Evolutionary conservation across 2,888 invertebrate genomes (phyloP).

Genomic region (Pollenia labialis): DNA sequence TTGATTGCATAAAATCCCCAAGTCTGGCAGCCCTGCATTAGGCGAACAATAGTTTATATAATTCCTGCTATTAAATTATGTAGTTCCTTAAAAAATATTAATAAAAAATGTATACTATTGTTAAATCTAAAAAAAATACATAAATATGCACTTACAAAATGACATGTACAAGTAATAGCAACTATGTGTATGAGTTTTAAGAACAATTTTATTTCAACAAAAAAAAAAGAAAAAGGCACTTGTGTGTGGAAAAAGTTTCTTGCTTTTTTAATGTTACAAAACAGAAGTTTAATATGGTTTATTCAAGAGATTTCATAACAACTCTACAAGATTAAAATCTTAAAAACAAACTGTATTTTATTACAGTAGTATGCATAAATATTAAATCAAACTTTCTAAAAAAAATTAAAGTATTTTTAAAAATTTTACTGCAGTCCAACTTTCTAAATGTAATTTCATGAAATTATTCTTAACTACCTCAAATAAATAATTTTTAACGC

Average conservation of each 20-base stretch:
- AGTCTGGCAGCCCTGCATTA: too few species aligned
- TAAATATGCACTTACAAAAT: conserved; percentile 55
- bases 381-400: too few species aligned
- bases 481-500: conserved; percentile 8
- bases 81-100: background rate
- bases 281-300: background rate
- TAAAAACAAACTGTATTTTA: too few species aligned
- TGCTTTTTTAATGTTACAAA: background rate
- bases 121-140: conserved; percentile 29
- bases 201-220: background rate
- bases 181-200: conserved; percentile 20
- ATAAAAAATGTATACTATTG: conserved; percentile 9
- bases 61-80: too few species aligned
- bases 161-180: conserved; percentile 27
- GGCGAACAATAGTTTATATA: too few species aligned
- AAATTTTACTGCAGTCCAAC: conserved; percentile 12
- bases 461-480: background rate
- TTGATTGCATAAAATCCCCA: too few species aligned
- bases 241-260: background rate
- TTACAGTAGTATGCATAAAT: too few species aligned
- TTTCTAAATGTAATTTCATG: background rate
- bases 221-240: background rate
- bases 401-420: background rate
- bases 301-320: background rate
- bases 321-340: background rate